Evolutionary conservation across 2,888 invertebrate species (phyloP).

Genomic region (Latrodectus hesperus): DNA sequence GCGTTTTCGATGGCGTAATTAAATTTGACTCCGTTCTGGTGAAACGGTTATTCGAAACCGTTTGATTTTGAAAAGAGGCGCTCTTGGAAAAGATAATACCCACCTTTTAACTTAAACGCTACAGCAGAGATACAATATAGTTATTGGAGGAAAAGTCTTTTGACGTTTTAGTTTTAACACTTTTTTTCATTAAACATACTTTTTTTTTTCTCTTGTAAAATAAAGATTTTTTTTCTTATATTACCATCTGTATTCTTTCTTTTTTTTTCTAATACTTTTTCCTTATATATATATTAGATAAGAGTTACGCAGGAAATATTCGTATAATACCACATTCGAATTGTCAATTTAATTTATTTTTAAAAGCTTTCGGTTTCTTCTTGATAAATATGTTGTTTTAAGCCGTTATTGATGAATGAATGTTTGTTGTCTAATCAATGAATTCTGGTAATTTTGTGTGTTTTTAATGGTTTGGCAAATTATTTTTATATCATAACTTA

Average conservation of each 20-base stretch:
- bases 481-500: too few species aligned
- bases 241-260: neutral
- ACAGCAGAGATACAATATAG: neutral
- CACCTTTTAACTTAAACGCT: neutral
- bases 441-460: too few species aligned
- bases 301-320: too few species aligned
- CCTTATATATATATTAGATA: neutral
- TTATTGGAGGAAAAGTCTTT: too few species aligned
- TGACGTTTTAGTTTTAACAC: neutral
- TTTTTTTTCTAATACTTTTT: neutral
- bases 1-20: conserved; percentile 26
- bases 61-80: neutral
- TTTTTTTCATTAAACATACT: neutral
- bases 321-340: too few species aligned
- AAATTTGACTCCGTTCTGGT: conserved; percentile 36
- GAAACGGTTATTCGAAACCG: neutral
- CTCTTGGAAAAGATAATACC: neutral
- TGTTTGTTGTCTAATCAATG: too few species aligned
- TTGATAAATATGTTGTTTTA: too few species aligned
- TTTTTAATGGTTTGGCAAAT: too few species aligned
- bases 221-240: neutral
- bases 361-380: too few species aligned
- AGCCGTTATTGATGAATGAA: too few species aligned
- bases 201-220: neutral
- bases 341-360: too few species aligned